Percentiles rank a stretch among this genome's conserved stretches.
phyloP scores from a whole-genome alignment of 2,113 vertebrate genomes.

The Seriola aureovittata region DNA sequence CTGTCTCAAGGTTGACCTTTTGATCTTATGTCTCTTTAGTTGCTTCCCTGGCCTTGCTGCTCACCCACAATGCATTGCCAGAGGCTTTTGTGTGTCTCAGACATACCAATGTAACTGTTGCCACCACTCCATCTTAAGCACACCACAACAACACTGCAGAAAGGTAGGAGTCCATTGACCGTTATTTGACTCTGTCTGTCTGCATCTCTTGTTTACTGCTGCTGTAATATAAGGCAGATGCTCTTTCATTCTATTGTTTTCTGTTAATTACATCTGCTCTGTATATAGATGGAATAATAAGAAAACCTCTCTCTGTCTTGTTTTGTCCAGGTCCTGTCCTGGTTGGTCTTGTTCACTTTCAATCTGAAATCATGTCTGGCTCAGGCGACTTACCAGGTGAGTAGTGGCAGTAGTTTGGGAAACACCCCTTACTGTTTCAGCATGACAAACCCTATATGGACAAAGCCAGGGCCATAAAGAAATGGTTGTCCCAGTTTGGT shows the following conservation, averaged over 20 bases:
- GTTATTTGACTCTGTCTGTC: not conserved
- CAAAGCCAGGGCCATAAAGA: too few species aligned
- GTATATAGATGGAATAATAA: not conserved
- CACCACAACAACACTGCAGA: constrained; percentile 18
- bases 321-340: constrained; percentile 31
- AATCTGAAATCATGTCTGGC: constrained; percentile 69
- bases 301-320: not conserved
- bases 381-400: constrained; percentile 74
- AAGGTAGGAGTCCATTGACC: constrained; percentile 24
- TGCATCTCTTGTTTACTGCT: not conserved
- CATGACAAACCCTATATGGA: too few species aligned
- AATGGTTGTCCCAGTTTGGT: too few species aligned
- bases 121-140: constrained; percentile 13
- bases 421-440: too few species aligned
- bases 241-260: not conserved
- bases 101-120: constrained; percentile 35
- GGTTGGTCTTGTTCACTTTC: constrained; percentile 13
- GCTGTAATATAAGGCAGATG: not conserved
- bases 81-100: constrained; percentile 30
- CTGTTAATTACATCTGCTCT: not conserved
- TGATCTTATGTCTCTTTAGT: constrained; percentile 56
- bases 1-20: constrained; percentile 3
- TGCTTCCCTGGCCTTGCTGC: constrained; percentile 29
- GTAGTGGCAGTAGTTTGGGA: not conserved
- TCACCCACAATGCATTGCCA: constrained; percentile 76